Conservation (phyloP, 2,797 vertebrate genomes). For the Falco biarmicus region DNA sequence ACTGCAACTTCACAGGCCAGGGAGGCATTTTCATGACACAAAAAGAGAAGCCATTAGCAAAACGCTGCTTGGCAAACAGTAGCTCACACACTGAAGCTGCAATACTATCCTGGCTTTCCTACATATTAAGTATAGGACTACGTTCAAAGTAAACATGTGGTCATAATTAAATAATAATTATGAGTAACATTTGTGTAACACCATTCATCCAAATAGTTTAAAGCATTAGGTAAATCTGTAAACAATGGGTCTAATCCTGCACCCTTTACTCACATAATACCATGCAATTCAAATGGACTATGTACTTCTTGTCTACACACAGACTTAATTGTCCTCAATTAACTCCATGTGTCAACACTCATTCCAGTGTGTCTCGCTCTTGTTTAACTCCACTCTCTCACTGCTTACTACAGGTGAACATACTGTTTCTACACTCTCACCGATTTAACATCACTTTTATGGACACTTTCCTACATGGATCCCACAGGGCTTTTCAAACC, state of each 20-base stretch:
- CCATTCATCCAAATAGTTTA: slow-evolving; percentile 47
- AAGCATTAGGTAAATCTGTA: slow-evolving; percentile 48
- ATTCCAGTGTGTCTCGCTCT: background rate
- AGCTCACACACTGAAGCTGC: background rate
- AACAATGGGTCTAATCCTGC: slow-evolving; percentile 66
- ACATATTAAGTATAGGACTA: slow-evolving; percentile 5
- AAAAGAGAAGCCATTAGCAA: slow-evolving; percentile 14
- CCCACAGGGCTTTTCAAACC: background rate
- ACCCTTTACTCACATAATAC: slow-evolving; percentile 43
- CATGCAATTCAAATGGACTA: slow-evolving; percentile 20
- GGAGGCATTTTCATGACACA: background rate
- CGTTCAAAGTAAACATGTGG: slow-evolving; percentile 40
- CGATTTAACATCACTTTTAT: background rate
- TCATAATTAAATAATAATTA: slow-evolving; percentile 61
- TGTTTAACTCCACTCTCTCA: slow-evolving; percentile 12
- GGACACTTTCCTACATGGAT: background rate
- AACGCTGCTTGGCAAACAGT: slow-evolving; percentile 45
- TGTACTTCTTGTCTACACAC: slow-evolving; percentile 61
- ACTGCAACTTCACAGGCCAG: background rate
- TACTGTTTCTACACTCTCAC: background rate
- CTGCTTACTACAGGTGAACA: slow-evolving; percentile 1
- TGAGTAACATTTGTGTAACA: slow-evolving; percentile 53
- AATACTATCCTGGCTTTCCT: slow-evolving; percentile 22
- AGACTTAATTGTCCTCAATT: slow-evolving; percentile 61
- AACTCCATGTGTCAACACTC: slow-evolving; percentile 49